Evolutionary conservation across 2,888 invertebrate species (phyloP).

Genomic region (Apantesis nais): DNA sequence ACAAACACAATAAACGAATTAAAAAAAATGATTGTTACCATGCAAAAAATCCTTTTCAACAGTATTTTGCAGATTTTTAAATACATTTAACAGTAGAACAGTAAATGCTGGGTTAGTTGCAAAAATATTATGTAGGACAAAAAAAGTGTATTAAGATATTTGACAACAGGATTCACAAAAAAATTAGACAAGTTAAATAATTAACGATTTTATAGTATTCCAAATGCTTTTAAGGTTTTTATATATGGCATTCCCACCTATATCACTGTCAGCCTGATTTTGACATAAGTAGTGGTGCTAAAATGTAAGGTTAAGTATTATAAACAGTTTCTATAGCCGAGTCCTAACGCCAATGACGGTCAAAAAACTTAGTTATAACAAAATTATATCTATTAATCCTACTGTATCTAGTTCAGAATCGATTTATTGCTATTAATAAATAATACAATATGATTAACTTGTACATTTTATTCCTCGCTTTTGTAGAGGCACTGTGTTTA

Average conservation of each 20-base stretch:
- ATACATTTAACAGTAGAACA: background rate
- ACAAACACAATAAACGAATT: background rate
- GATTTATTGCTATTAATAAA: slow-evolving; percentile 8
- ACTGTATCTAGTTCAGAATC: slow-evolving; percentile 30
- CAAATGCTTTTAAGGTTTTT: slow-evolving; percentile 34
- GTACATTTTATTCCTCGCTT: slow-evolving; percentile 13
- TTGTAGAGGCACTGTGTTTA: slow-evolving; percentile 13
- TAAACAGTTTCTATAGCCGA: slow-evolving; percentile 24
- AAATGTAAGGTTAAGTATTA: slow-evolving; percentile 39
- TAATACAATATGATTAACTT: slow-evolving; percentile 3
- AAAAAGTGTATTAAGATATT: background rate
- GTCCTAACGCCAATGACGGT: slow-evolving; percentile 30
- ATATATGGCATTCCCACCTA: slow-evolving; percentile 58
- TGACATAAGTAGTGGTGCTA: slow-evolving; percentile 58
- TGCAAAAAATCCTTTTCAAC: background rate
- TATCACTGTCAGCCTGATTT: slow-evolving; percentile 45
- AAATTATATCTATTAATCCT: slow-evolving; percentile 19
- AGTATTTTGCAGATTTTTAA: background rate
- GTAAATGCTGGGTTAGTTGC: background rate
- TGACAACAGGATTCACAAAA: background rate
- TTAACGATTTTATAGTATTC: slow-evolving; percentile 30
- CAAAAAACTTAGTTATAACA: slow-evolving; percentile 16
- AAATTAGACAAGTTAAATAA: background rate
- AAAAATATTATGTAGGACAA: background rate
- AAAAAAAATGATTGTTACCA: background rate